Percentiles rank a stretch among this genome's conserved stretches.
Evolutionary conservation across 2,888 invertebrate genomes (phyloP).

Genomic region (Troides helena): DNA sequence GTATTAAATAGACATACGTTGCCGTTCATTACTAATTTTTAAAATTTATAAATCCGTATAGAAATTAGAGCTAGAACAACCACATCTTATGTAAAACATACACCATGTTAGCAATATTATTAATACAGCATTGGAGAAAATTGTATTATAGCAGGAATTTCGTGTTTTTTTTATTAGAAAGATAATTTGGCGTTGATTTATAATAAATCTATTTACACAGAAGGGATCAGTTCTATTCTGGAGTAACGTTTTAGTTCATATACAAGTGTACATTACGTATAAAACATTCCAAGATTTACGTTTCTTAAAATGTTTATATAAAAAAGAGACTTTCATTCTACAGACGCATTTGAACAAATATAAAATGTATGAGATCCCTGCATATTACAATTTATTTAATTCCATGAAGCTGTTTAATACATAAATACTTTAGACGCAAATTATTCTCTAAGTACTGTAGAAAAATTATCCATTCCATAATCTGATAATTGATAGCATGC

Average conservation of each 20-base stretch:
- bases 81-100: not conserved
- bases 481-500: slow-evolving; percentile 31
- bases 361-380: not conserved
- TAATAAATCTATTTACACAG: no score
- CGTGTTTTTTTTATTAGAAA: not conserved
- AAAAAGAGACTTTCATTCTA: no score
- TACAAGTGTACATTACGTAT: no score
- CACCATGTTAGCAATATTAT: not conserved
- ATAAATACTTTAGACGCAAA: not conserved
- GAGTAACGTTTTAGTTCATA: no score
- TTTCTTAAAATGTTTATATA: no score
- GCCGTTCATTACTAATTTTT: no score
- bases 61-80: not conserved
- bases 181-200: no score
- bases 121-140: not conserved
- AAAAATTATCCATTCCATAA: slow-evolving; percentile 9
- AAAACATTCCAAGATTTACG: no score
- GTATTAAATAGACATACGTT: not conserved
- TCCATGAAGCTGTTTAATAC: not conserved
- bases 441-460: slow-evolving; percentile 4
- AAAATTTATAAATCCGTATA: not conserved
- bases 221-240: no score
- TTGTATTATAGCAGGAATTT: not conserved
- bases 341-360: not conserved
- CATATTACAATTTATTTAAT: not conserved